Base-by-base conservation (phyloP, 2,888 invertebrate genomes). In the Protodeltote pygarga region DNA sequence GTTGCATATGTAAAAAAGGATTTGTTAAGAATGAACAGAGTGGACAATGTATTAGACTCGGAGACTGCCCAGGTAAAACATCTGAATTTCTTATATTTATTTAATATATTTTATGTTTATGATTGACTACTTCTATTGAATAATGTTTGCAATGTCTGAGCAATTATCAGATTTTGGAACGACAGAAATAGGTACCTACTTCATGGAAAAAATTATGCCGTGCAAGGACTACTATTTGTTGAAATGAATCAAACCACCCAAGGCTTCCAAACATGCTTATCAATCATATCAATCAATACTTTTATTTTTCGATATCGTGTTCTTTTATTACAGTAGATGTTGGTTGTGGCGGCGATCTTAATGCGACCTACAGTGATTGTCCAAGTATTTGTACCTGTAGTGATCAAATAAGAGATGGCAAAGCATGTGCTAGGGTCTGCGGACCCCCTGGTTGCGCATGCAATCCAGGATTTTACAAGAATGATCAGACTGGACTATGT, bases 371-470 rank as follows among this genome's bases (percentile, higher is more conserved):
- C 1, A n/a, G 15, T 8, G 20, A 15, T 1, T 42, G 33, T 24
- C 33, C 34, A 3, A 39, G 29, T 16, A 6, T 6, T 2, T 49
- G 49, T 21, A 27, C 27, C 15, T 28, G 28, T 28, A 15, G n/a
- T 1, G 9, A 28, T 2, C 28, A 14, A 5, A 16, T 9, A n/a
- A 14, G 2, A 28, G n/a, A n/a, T n/a, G n/a, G n/a, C 9, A 3
- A 16, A 28, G n/a, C 15, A 15, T 28, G 28, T 13, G 15, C n/a
- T 3, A 15, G 2, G 13, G 15, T 28, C n/a, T 28, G 16, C 9
- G 9, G 14, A 15, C n/a, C 5, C 3, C 3, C 6, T 4, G 32
- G 32, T 3, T 33, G 32, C 14, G 32, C 13, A 8, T 33, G 32
- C n/a, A 33, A 13, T 9, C 10, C 10, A 5, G 21, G 32, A 11